These are phyloP conservation scores for Polydrusus tereticollis DNA, from an alignment of 2,888 invertebrate species.

Conservation along the genomic window DNA sequence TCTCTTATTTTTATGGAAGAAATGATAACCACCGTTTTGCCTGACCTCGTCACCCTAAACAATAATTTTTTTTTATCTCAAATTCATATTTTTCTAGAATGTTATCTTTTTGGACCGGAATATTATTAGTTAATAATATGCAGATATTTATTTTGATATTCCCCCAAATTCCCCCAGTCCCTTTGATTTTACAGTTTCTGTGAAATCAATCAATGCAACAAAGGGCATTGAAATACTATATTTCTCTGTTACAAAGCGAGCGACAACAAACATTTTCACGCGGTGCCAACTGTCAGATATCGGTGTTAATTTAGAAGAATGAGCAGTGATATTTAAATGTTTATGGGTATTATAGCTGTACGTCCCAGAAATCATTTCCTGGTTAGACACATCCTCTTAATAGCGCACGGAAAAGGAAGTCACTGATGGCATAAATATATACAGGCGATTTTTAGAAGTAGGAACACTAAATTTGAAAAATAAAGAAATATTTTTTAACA, in stretches of 20 bases:
- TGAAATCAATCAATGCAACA: conserved; percentile 7
- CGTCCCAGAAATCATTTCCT: conserved; percentile 47
- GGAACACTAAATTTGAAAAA: conserved; percentile 1
- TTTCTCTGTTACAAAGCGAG: background rate
- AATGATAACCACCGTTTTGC: too few species aligned
- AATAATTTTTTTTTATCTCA: too few species aligned
- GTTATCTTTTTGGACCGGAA: too few species aligned
- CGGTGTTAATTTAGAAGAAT: conserved; percentile 41
- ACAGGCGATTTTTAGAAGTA: conserved; percentile 21
- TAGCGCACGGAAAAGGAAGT: conserved; percentile 43
- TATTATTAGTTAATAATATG: too few species aligned
- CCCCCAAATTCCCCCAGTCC: too few species aligned
- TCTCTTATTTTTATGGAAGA: too few species aligned
- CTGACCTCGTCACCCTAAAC: too few species aligned
- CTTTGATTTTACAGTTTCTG: background rate
- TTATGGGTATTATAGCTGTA: conserved; percentile 39
- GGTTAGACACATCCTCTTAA: conserved; percentile 47
- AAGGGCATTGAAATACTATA: background rate
- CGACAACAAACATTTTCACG: background rate
- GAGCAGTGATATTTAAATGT: conserved; percentile 39
- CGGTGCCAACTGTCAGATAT: conserved; percentile 30
- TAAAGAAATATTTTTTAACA: background rate
- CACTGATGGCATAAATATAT: conserved; percentile 30
- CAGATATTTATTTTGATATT: too few species aligned
- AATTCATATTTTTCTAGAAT: too few species aligned